Base-by-base conservation (phyloP, 1,140 invertebrate species). In the Brachystomella parvula region DNA sequence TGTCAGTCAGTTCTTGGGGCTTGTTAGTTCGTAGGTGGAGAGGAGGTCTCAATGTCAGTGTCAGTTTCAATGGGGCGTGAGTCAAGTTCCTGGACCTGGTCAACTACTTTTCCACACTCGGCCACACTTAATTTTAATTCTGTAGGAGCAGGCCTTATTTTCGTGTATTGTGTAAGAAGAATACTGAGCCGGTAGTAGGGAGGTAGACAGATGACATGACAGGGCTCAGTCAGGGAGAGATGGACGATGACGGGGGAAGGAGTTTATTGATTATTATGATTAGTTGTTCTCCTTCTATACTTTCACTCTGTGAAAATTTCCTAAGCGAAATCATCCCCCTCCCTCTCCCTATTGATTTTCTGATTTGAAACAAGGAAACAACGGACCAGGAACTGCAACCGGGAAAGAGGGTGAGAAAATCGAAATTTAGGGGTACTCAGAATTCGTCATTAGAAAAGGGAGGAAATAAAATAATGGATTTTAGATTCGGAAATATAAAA, bases 271-370 rank as follows among this genome's bases (percentile, higher is more conserved):
- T 53, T 53, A 53, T 53, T 53, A 53, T 53, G 49, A 53, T 53
- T 53, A 53, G 49, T 53, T 26, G 49, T 53, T 53, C 49, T 24
- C 49, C 12, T 26, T 53, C 49, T 26, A 6, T 9, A 53, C 49
- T 53, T 24, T 53, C 49, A 17, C 49, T 19, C 12, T 24, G 49
- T 24, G 3, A 26, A 17, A 53, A 53, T 53, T 53, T 53, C n/a
- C n/a, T n/a, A n/a, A n/a, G n/a, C n/a, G n/a, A n/a, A n/a, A n/a
- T 53, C 49, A 53, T 53, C 49, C 49, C 49, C 49, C 49, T 53
- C 49, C 9, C 39, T 44, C 39, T 12, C 9, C 39, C n/a, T 44
- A 44, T 44, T 44, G 39, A 44, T 44, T 44, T n/a, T n/a, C n/a
- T n/a, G n/a, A n/a, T n/a, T n/a, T n/a, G n/a, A n/a, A n/a, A n/a